Evolutionary conservation across 1,140 invertebrate genomes (phyloP).

Genomic region (Lucilia cuprina): DNA sequence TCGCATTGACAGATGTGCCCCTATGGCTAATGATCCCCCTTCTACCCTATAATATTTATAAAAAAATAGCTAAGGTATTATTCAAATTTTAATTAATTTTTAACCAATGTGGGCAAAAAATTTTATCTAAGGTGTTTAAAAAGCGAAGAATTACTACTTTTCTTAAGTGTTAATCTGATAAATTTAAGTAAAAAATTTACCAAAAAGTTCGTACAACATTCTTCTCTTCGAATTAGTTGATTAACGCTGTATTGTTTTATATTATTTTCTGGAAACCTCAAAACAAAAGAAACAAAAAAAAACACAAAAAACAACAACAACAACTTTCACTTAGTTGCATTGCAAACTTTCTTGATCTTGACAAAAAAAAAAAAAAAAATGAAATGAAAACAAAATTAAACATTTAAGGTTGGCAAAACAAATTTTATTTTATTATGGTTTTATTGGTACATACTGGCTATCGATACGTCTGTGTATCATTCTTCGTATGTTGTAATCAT

Average conservation of each 20-base stretch:
- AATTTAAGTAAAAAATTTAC: no score
- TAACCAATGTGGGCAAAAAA: no score
- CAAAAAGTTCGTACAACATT: no score
- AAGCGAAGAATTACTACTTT: no score
- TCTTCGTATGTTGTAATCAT: neutral
- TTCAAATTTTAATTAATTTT: no score
- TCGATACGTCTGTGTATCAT: neutral
- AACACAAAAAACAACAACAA: neutral
- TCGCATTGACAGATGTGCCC: no score
- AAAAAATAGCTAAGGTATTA: no score
- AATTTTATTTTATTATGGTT: neutral
- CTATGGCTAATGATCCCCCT: no score
- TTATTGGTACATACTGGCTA: neutral
- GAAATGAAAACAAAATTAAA: neutral
- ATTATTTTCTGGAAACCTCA: neutral
- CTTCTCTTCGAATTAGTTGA: no score
- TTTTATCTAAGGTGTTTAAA: no score
- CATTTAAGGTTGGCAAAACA: neutral
- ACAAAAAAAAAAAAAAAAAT: neutral
- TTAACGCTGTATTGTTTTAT: neutral
- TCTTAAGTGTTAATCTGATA: no score
- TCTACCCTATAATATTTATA: no score
- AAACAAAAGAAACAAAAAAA: neutral
- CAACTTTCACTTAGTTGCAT: slow-evolving; percentile 17
- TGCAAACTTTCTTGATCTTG: slow-evolving; percentile 18